Evolutionary conservation across 2,888 invertebrate genomes (phyloP), one percentile per base, ranked within the genome.

Genomic region (Campaea margaritaria): DNA sequence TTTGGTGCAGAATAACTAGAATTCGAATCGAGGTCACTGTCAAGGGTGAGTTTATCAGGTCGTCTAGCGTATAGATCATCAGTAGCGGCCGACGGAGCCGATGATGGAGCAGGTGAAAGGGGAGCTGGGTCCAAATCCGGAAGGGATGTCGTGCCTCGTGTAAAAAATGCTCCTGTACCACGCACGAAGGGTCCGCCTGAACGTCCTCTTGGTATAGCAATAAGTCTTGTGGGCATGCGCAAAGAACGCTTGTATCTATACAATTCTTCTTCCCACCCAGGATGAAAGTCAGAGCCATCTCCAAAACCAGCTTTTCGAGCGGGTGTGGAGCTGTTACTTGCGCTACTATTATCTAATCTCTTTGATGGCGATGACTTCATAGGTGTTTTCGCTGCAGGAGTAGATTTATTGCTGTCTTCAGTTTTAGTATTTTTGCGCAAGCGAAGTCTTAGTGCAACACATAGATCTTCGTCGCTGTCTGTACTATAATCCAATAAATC

Each of bases 181-280:
- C 82, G 83, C 46, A 79, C 78, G 69, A 87, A 89, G 11, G 90
- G 89, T 45, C 95, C 94, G 27, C 95, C 95, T 0, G 96, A 87
- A 21, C 88, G 78, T 9, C 91, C 95, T 68, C 96, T 94, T 34
- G 96, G 95, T 56, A 97, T 96, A 39, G 96, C 96, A 69, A 97
- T 97, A 50, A 97, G 91, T 70, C 96, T 94, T 36, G 95, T 93
- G 0, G 97, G 97, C 94, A 97, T 96, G 71, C 97, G 94, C 14
- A 97, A 86, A 0, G 97, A 96, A 70, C 96, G 94, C 81, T 97
- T 97, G 77, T 96, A 97, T 72, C 94, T 95, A 75, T 96, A 96
- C 14, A 97, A 93, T 76, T 97, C 97, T 78, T 96, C 96, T 85
- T 96, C 96, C 96, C 96, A 96, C 0, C 96, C 96, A 0, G 96